A percentile compares a stretch with the other conserved stretches of the same genome.
Evolutionary conservation across 2,113 vertebrate species (phyloP).

Genomic region (Pollachius pollachius): DNA sequence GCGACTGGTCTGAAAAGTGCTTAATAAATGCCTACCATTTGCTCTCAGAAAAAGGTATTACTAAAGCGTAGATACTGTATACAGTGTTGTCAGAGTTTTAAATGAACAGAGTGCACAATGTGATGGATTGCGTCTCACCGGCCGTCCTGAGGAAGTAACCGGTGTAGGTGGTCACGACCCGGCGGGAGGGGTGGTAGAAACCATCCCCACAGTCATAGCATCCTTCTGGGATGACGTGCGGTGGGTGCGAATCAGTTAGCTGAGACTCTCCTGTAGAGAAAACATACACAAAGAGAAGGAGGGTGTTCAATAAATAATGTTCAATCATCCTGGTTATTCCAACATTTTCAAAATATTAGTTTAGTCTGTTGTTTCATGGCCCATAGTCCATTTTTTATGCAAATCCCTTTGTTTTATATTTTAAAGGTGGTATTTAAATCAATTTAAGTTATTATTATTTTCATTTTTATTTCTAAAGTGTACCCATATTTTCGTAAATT

Average conservation of each 20-base stretch:
- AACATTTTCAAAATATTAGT: too few relatives aligned
- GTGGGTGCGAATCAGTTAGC: conserved; percentile 81
- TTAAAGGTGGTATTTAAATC: neutral
- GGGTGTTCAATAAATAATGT: neutral
- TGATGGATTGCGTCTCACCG: conserved; percentile 70
- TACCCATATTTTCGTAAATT: too few relatives aligned
- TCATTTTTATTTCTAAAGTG: too few relatives aligned
- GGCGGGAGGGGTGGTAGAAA: conserved; percentile 85
- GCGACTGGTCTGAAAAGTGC: too few relatives aligned
- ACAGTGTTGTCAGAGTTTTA: too few relatives aligned
- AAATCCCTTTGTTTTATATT: neutral
- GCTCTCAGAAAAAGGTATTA: too few relatives aligned
- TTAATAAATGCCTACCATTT: too few relatives aligned
- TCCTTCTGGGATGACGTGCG: conserved; percentile 77
- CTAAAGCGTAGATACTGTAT: too few relatives aligned
- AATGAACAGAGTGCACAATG: neutral
- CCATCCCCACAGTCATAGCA: conserved; percentile 92
- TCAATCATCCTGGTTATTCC: too few relatives aligned
- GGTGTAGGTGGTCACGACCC: conserved; percentile 77
- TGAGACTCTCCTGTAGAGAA: conserved; percentile 80
- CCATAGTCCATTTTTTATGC: too few relatives aligned
- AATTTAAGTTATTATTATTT: neutral
- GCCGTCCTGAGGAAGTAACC: conserved; percentile 83
- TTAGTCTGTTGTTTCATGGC: too few relatives aligned
- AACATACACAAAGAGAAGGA: neutral